Evolutionary conservation across 2,113 vertebrate species (phyloP), one percentile per base, ranked within the genome.

Genomic region (Protobothrops mucrosquamatus): DNA sequence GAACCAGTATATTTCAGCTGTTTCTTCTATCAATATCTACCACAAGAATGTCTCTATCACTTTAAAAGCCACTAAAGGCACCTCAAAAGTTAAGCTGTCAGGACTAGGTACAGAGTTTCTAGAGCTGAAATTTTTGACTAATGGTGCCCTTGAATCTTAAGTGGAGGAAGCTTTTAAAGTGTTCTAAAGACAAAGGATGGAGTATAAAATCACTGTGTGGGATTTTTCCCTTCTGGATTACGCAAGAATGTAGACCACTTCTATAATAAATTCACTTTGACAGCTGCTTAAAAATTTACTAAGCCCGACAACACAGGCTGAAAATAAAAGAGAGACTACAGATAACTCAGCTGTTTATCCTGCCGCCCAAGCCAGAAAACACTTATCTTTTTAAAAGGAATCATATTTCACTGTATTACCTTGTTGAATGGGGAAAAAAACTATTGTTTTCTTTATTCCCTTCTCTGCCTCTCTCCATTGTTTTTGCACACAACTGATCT

Each of bases 281-380:
- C 97, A 98, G 97, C 96, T 98, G 93, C 95, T 97, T 96, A 98
- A 97, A 98, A 95, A 94, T 97, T 97, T 97, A 97, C 96, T 94
- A 97, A 96, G 94, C 95, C 95, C 95, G 87, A 97, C 95, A 97
- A 96, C 95, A 96, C 89, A 94, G 86, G 95, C 69, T 93, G 95
- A 97, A 97, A 96, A 92, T 92, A 96, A 97, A 97, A 93, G 3
- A 96, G 94, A 93, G 95, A 94, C 92, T 92, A 93, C 88, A 93
- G 94, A 96, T 93, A 94, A 91, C 39, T 92, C 92, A n/a, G 90
- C 59, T 95, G 88, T 89, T 92, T 94, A 90, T 92, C 20, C 29
- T 85, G 14, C 48, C 6, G 18, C 46, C 54, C 89, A 22, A 61
- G 55, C 61, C 85, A 86, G 88, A 93, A 97, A 96, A 94, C 23